Base-by-base conservation (phyloP, 2,113 vertebrate species). In the Empidonax alnorum region DNA sequence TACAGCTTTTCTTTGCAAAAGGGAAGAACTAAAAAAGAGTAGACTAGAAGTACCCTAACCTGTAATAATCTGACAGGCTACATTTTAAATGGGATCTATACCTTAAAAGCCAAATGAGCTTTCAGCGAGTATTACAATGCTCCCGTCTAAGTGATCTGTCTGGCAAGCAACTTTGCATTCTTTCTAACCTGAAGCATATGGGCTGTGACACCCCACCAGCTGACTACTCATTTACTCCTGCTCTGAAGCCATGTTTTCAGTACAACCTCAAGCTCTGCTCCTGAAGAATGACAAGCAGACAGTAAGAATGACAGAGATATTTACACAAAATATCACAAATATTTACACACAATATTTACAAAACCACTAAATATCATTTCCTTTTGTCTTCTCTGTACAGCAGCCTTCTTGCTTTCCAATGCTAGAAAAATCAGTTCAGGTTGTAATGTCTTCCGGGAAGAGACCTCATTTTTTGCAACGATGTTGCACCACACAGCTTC, bases 121-220 rank as follows among this genome's bases (percentile, higher is more conserved):
- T 82, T 47, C 52, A 47, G 0, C 17, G 14, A 73, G 30, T 24
- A 63, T 39, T 71, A 39, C 46, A 81, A 28, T 6, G n/a, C 25
- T 88, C 55, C 35, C 47, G 77, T 19, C 55, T 52, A 56, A 55
- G 58, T 5, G 3, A 71, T 25, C 20, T 35, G 33, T n/a, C 35
- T 1, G 2, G 37, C 58, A 55, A 79, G 19, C 42, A 69, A 66
- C 50, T 75, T 44, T 37, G 66, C 58, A 28, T 72, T 63, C 69
- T 73, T 75, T 68, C 30, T 33, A 56, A 66, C 8, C 28, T 30
- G 10, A 87, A 50, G 42, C 0, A 0, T 18, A 41, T 2, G 6
- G 81, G 49, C 59, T 79, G 31, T 22, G 31, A 47, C 46, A 61
- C 35, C 25, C n/a, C 82, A 79, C 22, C 61, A 87, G 42, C 73